phyloP scores from a whole-genome alignment of 2,888 invertebrate species.

The Erynnis tages region DNA sequence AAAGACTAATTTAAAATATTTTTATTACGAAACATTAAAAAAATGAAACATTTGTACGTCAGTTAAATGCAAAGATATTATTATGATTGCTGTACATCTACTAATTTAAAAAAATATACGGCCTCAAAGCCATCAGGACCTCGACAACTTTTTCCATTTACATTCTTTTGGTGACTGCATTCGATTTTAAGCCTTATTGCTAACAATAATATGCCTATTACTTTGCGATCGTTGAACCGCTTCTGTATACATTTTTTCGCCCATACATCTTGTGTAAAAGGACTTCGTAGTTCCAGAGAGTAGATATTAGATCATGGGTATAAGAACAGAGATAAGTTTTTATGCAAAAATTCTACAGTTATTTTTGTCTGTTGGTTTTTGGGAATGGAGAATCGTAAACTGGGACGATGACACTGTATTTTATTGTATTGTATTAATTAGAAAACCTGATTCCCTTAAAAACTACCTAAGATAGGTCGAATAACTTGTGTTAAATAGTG shows the following conservation, averaged over 20 bases:
- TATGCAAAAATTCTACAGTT: slow-evolving; percentile 10
- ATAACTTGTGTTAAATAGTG: too few species aligned
- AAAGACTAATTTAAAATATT: too few species aligned
- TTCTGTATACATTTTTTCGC: slow-evolving; percentile 19
- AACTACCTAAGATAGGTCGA: too few species aligned
- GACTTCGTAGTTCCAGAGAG: slow-evolving; percentile 23
- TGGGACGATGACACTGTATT: too few species aligned
- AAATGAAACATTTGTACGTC: too few species aligned
- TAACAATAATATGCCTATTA: background rate
- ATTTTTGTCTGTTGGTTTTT: background rate
- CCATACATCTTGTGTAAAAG: slow-evolving; percentile 28
- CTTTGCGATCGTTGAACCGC: slow-evolving; percentile 2
- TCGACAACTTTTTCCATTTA: slow-evolving; percentile 27
- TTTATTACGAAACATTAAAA: too few species aligned
- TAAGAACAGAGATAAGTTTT: slow-evolving; percentile 11
- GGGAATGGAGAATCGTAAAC: too few species aligned
- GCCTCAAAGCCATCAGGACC: slow-evolving; percentile 23
- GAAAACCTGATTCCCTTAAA: too few species aligned
- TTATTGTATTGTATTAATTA: too few species aligned
- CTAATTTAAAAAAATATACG: slow-evolving; percentile 19
- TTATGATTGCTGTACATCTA: slow-evolving; percentile 1
- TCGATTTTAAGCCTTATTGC: slow-evolving; percentile 1
- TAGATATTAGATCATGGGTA: slow-evolving; percentile 22
- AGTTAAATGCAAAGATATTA: slow-evolving; percentile 6
- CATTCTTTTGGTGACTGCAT: background rate